Evolutionary conservation across 2,888 invertebrate species (phyloP), one percentile per base, ranked within the genome.

Genomic region (Drosophila greeni): DNA sequence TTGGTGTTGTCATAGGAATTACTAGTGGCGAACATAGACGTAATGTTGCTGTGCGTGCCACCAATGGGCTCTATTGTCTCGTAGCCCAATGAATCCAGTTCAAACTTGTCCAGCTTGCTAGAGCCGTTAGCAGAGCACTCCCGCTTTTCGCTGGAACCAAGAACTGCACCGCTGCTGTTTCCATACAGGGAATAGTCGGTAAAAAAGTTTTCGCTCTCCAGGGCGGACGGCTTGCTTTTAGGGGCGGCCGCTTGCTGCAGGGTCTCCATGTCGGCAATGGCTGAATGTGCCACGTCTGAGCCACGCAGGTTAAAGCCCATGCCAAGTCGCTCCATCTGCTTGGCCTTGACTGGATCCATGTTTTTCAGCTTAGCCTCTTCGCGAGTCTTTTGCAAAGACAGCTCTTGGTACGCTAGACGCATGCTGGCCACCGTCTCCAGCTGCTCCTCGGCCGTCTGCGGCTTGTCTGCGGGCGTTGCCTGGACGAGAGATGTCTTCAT

Each of bases 261-360:
- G 23, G 92, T 92, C 86, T 95, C 93, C 97, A 98, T 98, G 88
- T 97, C 97, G 59, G 93, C 93, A 56, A 95, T 87, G 12, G 96
- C 97, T 12, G 97, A 97, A 90, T 97, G 97, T 71, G 94, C 95
- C 12, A 94, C 91, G 52, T 92, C 93, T 75, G 82, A 85, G 20
- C 86, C 87, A 45, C 86, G 80, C 49, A 88, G 70, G 72, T 74
- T 87, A 79, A 93, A 93, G 65, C 95, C 97, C 95, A 98, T 98
- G 80, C 98, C 99, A 47, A 99, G 92, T 51, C 99, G 91, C 89
- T 98, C 98, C 82, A 95, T 91, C 88, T 97, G 95, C 74, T 94
- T 93, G 3, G 95, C 95, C 89, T 96, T 97, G 70, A 92, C 91
- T 0, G 96, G 95, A 89, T 97, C 95, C 60, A 92, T 88, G 45